phyloP scores from a whole-genome alignment of 2,888 invertebrate genomes.

The Campoplex nolae region DNA sequence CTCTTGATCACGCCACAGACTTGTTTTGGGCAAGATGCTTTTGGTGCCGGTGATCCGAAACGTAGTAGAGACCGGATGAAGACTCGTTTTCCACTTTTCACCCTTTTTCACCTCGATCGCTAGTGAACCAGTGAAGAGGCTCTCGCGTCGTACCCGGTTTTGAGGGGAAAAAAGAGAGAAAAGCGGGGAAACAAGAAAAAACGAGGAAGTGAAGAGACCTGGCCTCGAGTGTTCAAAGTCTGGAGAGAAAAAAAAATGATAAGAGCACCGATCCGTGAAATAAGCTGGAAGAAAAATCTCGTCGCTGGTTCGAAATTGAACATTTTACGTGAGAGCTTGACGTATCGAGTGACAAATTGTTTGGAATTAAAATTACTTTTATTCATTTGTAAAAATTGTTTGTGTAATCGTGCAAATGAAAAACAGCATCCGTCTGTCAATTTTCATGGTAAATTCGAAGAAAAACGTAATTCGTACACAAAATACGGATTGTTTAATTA shows the following conservation, averaged over 20 bases:
- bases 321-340: background rate
- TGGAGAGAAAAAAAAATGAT: conserved; percentile 3
- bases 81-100: conserved; percentile 45
- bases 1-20: conserved; percentile 55
- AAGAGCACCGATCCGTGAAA: background rate
- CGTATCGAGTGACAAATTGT: background rate
- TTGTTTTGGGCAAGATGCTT: conserved; percentile 49
- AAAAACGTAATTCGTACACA: conserved; percentile 29
- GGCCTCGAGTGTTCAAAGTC: background rate
- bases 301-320: background rate
- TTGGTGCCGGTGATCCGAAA: conserved; percentile 46
- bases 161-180: background rate
- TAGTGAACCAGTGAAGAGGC: conserved; percentile 45
- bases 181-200: background rate
- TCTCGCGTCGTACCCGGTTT: conserved; percentile 43
- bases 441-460: background rate
- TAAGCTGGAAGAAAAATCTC: background rate
- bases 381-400: background rate
- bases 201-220: background rate
- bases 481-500: conserved; percentile 46
- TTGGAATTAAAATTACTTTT: background rate
- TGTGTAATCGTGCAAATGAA: no score
- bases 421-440: no score
- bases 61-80: conserved; percentile 47
- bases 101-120: conserved; percentile 43